Conservation (phyloP, 2,113 vertebrate species). For the Montifringilla adamsi region DNA sequence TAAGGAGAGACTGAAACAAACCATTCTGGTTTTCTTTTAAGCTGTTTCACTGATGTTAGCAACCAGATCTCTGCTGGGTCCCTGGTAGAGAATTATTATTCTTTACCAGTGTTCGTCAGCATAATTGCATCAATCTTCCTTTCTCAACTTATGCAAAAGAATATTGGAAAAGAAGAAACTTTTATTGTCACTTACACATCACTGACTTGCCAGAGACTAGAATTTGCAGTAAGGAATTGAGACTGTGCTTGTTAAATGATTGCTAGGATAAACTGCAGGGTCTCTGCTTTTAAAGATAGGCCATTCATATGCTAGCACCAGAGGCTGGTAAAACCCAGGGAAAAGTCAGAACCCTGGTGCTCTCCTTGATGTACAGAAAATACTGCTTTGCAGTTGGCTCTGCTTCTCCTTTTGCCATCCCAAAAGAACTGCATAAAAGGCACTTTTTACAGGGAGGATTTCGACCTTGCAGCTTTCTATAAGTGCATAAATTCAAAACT, state of each 20-base stretch:
- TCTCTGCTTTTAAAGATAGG: not conserved
- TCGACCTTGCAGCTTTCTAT: not conserved
- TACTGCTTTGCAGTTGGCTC: not conserved
- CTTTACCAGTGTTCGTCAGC: not conserved
- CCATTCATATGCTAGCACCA: not conserved
- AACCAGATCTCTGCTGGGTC: not conserved
- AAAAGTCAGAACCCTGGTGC: not conserved
- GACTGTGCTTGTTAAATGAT: not conserved
- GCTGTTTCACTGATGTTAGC: not conserved
- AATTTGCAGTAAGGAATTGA: not conserved
- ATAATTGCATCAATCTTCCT: not conserved
- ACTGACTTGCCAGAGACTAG: not conserved
- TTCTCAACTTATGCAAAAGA: not conserved
- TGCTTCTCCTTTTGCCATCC: not conserved
- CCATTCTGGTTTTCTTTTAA: not conserved
- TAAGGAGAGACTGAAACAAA: not conserved
- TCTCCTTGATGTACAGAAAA: fast-evolving
- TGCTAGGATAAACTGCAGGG: not conserved
- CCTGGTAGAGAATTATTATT: not conserved
- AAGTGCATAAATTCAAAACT: not conserved
- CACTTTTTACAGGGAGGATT: not conserved
- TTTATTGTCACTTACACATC: not conserved
- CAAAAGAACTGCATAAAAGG: not conserved
- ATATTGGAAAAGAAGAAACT: not conserved
- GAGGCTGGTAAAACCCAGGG: not conserved